Evolutionary conservation across 1,140 invertebrate species (phyloP).

Genomic region (Nasonia vitripennis): DNA sequence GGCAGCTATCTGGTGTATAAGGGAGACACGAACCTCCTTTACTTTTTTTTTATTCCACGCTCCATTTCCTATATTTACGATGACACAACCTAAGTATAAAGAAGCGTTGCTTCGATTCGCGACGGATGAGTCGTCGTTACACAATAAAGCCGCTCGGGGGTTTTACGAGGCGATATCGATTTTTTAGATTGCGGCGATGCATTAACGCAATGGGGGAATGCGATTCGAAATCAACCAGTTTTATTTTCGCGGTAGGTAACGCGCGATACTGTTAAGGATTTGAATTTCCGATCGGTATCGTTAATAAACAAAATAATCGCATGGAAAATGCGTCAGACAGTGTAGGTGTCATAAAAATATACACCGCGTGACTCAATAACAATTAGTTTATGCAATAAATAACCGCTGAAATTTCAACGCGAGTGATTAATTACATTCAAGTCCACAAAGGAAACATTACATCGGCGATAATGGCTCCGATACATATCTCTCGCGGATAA

Average conservation of each 20-base stretch:
- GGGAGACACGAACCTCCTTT: not conserved
- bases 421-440: not conserved
- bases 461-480: not conserved
- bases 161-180: not conserved
- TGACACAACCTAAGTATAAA: not conserved
- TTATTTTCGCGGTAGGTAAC: too few relatives aligned
- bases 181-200: not conserved
- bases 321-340: too few relatives aligned
- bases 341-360: not conserved
- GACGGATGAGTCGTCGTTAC: not conserved
- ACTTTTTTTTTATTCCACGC: constrained; percentile 1
- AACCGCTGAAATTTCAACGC: not conserved
- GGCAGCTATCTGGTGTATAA: not conserved
- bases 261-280: too few relatives aligned
- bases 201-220: not conserved
- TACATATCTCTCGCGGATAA: not conserved
- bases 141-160: not conserved
- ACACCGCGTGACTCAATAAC: not conserved
- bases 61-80: constrained; percentile 14
- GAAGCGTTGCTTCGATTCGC: not conserved
- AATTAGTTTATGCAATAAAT: not conserved
- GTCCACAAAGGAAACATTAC: not conserved
- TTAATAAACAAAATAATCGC: too few relatives aligned
- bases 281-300: too few relatives aligned
- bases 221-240: not conserved